These are phyloP conservation scores for Eupristina koningsbergeri DNA, from an alignment of 1,140 invertebrate genomes.

Conservation along the genomic window DNA sequence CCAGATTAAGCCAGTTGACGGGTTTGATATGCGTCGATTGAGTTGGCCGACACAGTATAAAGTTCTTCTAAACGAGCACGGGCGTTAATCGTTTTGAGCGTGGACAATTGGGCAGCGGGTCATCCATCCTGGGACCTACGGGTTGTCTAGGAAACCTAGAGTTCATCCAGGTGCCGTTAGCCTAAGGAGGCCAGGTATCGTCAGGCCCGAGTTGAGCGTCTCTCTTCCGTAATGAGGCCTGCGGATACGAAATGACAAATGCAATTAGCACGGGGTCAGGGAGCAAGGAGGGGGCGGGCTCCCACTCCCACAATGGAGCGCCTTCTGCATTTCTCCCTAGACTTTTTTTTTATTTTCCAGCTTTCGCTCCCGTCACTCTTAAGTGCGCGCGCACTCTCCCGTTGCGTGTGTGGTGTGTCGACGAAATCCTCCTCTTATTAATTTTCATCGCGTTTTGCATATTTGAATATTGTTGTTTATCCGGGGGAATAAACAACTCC, in stretches of 20 bases:
- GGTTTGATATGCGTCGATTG: not conserved
- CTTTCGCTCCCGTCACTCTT: conserved; percentile 43
- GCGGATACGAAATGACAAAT: conserved; percentile 68
- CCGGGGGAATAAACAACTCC: not conserved
- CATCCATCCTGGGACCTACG: not conserved
- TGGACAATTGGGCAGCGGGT: not conserved
- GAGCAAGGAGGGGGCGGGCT: not conserved
- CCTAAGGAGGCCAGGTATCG: conserved; percentile 68
- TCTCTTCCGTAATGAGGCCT: conserved; percentile 70
- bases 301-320: conserved; percentile 63
- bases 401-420: not conserved
- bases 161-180: conserved; percentile 66
- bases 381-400: not conserved
- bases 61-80: too few species aligned
- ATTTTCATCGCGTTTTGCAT: not conserved
- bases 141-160: not conserved
- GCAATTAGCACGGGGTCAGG: conserved; percentile 66
- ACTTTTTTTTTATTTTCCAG: not conserved
- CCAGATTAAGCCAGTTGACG: not conserved
- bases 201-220: conserved; percentile 60
- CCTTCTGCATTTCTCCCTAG: conserved; percentile 26
- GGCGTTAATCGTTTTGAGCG: not conserved
- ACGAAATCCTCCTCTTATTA: not conserved
- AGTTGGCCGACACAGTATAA: not conserved
- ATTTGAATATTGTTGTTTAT: not conserved